These are phyloP conservation scores for Neomorphus geoffroyi DNA, from an alignment of 2,797 vertebrate species.

Conservation along the genomic window DNA sequence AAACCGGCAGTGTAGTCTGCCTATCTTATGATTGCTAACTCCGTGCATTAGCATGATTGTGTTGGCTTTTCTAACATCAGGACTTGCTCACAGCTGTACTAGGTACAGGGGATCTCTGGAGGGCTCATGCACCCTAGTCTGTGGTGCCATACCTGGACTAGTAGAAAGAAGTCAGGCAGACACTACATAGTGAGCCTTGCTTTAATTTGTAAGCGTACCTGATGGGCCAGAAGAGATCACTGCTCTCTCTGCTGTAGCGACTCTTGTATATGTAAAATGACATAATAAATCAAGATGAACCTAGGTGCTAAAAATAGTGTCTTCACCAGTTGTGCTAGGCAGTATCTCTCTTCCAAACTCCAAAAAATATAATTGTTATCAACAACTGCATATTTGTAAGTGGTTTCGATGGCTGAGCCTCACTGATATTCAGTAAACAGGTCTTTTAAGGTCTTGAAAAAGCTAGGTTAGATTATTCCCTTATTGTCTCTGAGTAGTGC, in stretches of 20 bases:
- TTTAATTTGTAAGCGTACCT: background rate
- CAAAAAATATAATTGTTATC: background rate
- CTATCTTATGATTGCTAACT: background rate
- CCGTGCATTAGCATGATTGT: background rate
- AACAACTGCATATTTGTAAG: background rate
- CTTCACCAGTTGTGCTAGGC: background rate
- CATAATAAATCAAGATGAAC: background rate
- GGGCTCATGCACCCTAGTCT: background rate
- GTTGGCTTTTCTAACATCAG: background rate
- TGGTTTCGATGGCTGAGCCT: background rate
- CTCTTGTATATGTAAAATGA: background rate
- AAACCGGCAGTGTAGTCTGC: background rate
- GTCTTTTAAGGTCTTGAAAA: background rate
- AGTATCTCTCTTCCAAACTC: background rate
- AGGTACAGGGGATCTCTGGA: background rate
- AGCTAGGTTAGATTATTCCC: background rate
- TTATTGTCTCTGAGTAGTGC: background rate
- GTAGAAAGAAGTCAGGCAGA: background rate
- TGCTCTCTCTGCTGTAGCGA: background rate
- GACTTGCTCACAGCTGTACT: background rate
- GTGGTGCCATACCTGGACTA: accelerated
- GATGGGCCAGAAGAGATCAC: background rate
- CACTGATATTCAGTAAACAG: background rate
- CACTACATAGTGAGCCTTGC: background rate
- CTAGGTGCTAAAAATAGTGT: background rate